Base-by-base conservation (phyloP, 2,888 invertebrate genomes). In the Lasioglossum lativentre region DNA sequence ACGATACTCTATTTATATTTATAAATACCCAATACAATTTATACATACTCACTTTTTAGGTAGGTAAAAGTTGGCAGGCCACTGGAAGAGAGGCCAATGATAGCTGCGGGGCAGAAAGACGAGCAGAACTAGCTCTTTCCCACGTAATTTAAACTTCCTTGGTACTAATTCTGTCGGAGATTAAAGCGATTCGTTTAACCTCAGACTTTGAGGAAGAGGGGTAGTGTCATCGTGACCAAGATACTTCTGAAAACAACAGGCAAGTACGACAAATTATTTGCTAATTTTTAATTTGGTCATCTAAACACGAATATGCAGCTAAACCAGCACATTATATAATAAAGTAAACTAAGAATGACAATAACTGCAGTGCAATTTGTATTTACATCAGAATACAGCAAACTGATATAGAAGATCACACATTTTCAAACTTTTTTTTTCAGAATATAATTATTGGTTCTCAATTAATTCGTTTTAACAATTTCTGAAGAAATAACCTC, bases 141-240 rank as follows among this genome's bases (percentile, higher is more conserved):
- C 86, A 90, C 85, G 89, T 87, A 90, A 90, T 90, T 90, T 90
- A 89, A 89, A 90, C 83, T 90, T 90, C 85, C 80, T 45, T 77
- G 68, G 45, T 40, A 30, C 47, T 47, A 66, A 63, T 83, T 79
- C 75, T 71, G 78, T 86, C 79, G 70, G 66, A 71, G 80, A 85
- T 85, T 85, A 80, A 83, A 85, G 79, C 74, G 79, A 83, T 85
- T 63, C 70, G 34, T 74, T 73, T 42, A 59, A 73, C 56, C 45
- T 77, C 8, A 23, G 34, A 38, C 10, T 68, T 68, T 10, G 66
- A 66, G 14, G 8, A 68, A 23, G 66, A 38, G 34, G 34, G 10
- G 34, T 1, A 19, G 30, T 59, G 59, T 16, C 30, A 14, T 27
- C 14, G 30, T 30, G 16, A 16, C 6, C 63, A 6, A 30, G 30